A percentile compares a stretch with the other conserved stretches of the same genome.
phyloP scores from a whole-genome alignment of 2,888 invertebrate species.

The Nephrotoma guestfalica region DNA sequence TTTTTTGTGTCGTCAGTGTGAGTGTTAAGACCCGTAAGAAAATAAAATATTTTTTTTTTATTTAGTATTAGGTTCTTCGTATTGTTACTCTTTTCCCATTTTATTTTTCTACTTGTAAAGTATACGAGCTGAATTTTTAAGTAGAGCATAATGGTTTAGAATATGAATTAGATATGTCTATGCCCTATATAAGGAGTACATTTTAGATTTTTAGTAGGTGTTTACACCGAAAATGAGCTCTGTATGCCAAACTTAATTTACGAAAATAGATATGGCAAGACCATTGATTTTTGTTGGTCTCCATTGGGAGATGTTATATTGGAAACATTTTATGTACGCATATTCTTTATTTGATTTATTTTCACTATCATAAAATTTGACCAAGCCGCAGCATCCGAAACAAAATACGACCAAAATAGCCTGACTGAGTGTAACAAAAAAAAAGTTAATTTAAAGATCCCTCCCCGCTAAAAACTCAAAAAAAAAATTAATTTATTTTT shows the following conservation, averaged over 20 bases:
- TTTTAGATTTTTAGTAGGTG: background rate
- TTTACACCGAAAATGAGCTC: background rate
- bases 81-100: background rate
- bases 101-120: background rate
- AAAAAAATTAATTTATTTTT: background rate
- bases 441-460: background rate
- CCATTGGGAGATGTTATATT: background rate
- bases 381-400: background rate
- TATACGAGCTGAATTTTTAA: background rate
- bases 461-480: background rate
- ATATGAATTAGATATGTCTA: background rate
- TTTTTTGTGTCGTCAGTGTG: background rate
- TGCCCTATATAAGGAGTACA: background rate
- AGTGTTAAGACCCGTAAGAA: background rate
- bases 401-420: background rate
- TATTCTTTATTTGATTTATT: background rate
- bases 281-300: background rate
- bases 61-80: background rate
- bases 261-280: background rate
- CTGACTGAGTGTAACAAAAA: background rate
- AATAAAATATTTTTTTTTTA: background rate
- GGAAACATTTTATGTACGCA: background rate
- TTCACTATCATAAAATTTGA: background rate
- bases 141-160: background rate
- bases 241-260: background rate